Percentiles rank a stretch among this genome's conserved stretches.
Evolutionary conservation across 1,140 invertebrate genomes (phyloP).

Genomic region (Notospermus geniculatus): DNA sequence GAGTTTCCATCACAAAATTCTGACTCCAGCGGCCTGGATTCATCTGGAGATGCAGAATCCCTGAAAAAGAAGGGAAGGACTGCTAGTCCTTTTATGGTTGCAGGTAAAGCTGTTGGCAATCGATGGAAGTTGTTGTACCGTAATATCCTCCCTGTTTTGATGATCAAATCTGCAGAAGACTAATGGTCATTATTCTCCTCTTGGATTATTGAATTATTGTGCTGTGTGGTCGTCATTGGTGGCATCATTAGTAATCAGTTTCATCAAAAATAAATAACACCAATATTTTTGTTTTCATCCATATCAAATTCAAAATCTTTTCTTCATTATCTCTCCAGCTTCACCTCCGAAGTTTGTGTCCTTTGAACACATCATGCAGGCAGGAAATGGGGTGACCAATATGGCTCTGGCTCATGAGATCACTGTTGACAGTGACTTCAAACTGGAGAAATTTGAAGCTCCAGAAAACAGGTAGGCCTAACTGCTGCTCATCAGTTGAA

Average conservation of each 20-base stretch:
- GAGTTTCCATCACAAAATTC: constrained; percentile 18
- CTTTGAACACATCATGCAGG: constrained; percentile 84
- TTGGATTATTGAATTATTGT: no score
- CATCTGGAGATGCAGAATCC: constrained; percentile 13
- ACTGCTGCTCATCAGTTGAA: constrained; percentile 1
- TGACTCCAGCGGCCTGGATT: background rate
- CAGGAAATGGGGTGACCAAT: constrained; percentile 83
- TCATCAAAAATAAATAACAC: no score
- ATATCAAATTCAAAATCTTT: no score
- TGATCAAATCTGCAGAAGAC: no score
- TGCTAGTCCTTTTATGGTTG: constrained; percentile 28
- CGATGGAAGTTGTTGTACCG: background rate
- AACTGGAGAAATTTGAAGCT: constrained; percentile 76
- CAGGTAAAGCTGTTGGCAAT: constrained; percentile 17
- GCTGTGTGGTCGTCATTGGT: no score
- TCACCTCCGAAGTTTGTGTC: constrained; percentile 83
- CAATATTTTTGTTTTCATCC: no score
- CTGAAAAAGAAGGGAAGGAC: constrained; percentile 28
- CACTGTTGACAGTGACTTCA: constrained; percentile 87
- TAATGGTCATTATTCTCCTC: no score
- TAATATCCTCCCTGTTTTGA: background rate
- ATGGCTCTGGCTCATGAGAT: constrained; percentile 96
- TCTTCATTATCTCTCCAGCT: constrained; percentile 37
- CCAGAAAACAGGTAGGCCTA: constrained; percentile 67
- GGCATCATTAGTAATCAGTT: no score